Evolutionary conservation across 2,113 vertebrate genomes (phyloP).

Genomic region (Cheirogaleus medius): DNA sequence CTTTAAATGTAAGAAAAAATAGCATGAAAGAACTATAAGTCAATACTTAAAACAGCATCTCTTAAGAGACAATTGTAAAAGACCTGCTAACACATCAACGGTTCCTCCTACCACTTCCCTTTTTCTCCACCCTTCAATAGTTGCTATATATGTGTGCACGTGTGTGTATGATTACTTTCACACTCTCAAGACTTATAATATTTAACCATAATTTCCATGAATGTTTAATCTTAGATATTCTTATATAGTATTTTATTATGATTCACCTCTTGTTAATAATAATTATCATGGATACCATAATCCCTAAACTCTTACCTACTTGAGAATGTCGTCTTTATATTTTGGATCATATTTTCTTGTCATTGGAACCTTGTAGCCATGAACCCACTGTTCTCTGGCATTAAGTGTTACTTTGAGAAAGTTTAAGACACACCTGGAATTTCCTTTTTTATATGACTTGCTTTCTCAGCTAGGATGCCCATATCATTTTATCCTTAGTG

Average conservation of each 20-base stretch:
- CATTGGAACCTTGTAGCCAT: not conserved
- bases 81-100: not conserved
- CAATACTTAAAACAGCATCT: not conserved
- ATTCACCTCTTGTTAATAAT: not conserved
- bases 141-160: not conserved
- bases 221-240: not conserved
- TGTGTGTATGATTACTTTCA: not conserved
- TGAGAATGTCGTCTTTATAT: not conserved
- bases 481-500: constrained; percentile 35
- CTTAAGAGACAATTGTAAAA: not conserved
- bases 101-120: not conserved
- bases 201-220: not conserved
- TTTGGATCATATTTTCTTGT: not conserved
- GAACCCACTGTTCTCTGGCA: not conserved
- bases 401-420: not conserved
- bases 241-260: not conserved
- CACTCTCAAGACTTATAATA: not conserved
- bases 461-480: not conserved
- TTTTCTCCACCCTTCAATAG: not conserved
- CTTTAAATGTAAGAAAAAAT: not conserved
- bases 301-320: not conserved
- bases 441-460: not conserved
- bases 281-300: not conserved
- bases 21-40: not conserved
- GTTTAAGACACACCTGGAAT: not conserved